Percentiles rank a stretch among this genome's conserved stretches.
phyloP scores from a whole-genome alignment of 2,797 vertebrate species.

The Tadarida brasiliensis region DNA sequence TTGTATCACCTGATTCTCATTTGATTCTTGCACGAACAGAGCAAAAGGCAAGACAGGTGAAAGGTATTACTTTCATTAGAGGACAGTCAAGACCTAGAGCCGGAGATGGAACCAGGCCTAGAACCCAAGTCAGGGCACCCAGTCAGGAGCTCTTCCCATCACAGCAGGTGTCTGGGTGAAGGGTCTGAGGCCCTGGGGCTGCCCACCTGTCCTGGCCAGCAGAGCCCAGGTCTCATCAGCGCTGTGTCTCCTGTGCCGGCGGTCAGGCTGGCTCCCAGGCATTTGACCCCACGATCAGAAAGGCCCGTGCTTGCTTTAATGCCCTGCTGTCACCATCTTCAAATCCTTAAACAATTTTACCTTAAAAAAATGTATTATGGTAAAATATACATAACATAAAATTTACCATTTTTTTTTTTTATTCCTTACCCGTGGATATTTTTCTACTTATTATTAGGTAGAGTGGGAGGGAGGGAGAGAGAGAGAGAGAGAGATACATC shows the following conservation, averaged over 20 bases:
- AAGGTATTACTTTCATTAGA: not conserved
- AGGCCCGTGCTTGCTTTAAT: not conserved
- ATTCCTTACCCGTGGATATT: no score
- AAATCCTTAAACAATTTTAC: slow-evolving; percentile 13
- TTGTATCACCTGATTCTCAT: not conserved
- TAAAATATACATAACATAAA: not conserved
- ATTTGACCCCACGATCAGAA: rapidly evolving
- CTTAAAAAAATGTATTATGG: not conserved
- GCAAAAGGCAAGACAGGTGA: not conserved
- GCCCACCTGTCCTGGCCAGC: not conserved
- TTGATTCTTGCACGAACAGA: not conserved
- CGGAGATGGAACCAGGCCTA: not conserved
- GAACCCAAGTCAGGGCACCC: not conserved
- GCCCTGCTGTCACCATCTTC: not conserved
- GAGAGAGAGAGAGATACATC: no score
- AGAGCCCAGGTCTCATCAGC: not conserved
- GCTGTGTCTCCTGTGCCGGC: not conserved
- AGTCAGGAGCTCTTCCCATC: not conserved
- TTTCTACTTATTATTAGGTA: no score
- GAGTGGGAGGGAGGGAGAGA: no score
- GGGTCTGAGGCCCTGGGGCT: not conserved
- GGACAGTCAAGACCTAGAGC: not conserved
- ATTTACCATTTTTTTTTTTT: not conserved
- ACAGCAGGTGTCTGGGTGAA: not conserved
- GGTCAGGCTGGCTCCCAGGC: not conserved